Base-by-base conservation (phyloP, 1,140 invertebrate species). In the Thalassaphorura encarpata region DNA sequence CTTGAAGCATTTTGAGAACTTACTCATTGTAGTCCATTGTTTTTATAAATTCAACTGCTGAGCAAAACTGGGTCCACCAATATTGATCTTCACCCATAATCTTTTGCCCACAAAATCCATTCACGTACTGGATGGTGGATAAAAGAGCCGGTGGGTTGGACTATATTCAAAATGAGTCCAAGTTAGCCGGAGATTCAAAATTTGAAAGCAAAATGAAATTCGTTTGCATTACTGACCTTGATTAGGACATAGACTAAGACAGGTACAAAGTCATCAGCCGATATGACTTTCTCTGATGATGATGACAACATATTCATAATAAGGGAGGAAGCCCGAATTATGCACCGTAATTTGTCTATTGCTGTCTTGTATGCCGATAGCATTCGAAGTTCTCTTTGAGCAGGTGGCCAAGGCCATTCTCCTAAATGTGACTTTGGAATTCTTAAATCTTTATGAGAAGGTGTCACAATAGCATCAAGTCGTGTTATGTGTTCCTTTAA, bases 61-160 rank as follows among this genome's bases (percentile, higher is more conserved):
- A 87, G 63, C 86, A 89, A 72, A 98, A 97, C 70, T 97, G 93
- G 39, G 91, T 95, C 95, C 95, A 99, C 83, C 93, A 97, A 73
- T 97, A 99, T 68, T 89, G 84, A 69, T 95, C 89, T 73, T 96
- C 91, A 31, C 95, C 94, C 61, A 80, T 77, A 16, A 97, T 76
- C 56, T 83, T 79, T 60, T 83, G 80, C 29, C 83, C 84, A 67
- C 89, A 93, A 70, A 96, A 94, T 67, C 86, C 90, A 67, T 86
- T 86, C 42, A 99, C 90, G 70, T 96, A 97, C 72, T 98, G 92
- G 63, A 98, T 82, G 2, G 92, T 98, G 1, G 93, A 97, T n/a
- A 98, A 75, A 51, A 98, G 75, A 47, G 86, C 87, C 19, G 87
- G 85, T 11, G 94, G 94, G 79, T 97, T 97, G 18, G 90, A 89